phyloP scores from a whole-genome alignment of 2,797 vertebrate species.

The Betta splendens region DNA sequence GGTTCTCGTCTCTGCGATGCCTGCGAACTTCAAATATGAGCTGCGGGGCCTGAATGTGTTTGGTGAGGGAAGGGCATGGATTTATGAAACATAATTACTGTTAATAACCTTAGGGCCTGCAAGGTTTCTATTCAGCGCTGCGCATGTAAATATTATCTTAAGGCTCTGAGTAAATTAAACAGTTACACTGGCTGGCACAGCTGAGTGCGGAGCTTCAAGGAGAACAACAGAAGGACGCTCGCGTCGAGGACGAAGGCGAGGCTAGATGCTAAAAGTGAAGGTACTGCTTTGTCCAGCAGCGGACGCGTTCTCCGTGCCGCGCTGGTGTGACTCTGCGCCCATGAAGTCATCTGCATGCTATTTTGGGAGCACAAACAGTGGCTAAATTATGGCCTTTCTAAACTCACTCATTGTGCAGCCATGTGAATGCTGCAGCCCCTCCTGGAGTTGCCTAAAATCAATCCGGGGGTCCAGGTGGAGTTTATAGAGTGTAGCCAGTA shows the following conservation, averaged over 20 bases:
- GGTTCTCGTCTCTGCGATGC: constrained; percentile 55
- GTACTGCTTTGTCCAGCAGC: no score
- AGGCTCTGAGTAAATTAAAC: constrained; percentile 66
- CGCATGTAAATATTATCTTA: constrained; percentile 75
- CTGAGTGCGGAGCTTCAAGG: constrained; percentile 31
- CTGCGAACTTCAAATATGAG: constrained; percentile 63
- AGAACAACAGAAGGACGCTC: constrained; percentile 25
- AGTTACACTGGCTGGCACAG: constrained; percentile 52
- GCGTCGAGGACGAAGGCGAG: constrained; percentile 20
- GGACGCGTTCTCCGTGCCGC: constrained; percentile 14
- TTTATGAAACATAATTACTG: constrained; percentile 72
- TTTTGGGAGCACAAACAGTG: constrained; percentile 46
- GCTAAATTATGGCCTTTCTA: constrained; percentile 33
- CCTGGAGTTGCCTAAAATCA: constrained; percentile 39
- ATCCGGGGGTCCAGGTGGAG: constrained; percentile 15
- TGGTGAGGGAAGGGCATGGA: constrained; percentile 65
- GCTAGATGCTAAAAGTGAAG: no score
- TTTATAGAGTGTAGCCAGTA: constrained; percentile 17
- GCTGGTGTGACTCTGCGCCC: constrained; percentile 17
- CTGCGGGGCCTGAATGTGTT: constrained; percentile 57
- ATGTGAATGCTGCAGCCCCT: constrained; percentile 29
- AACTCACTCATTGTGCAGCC: constrained; percentile 23
- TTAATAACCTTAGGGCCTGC: constrained; percentile 70
- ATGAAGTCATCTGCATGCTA: constrained; percentile 31
- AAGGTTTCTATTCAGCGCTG: constrained; percentile 67